Evolutionary conservation across 2,797 vertebrate genomes (phyloP).

Genomic region (Chiloscyllium punctatum): DNA sequence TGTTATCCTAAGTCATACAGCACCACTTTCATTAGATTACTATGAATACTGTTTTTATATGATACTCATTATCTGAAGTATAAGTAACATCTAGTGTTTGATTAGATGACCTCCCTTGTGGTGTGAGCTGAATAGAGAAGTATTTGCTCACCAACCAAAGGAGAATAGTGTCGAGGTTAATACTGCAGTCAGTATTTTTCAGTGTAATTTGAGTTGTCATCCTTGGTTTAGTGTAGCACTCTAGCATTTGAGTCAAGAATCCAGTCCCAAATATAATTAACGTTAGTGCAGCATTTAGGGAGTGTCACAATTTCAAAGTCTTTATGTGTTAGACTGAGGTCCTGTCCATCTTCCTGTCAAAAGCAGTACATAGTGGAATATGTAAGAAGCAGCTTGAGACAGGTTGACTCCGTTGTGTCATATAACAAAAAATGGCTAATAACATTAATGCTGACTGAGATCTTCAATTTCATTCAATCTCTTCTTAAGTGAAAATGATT

Average conservation of each 20-base stretch:
- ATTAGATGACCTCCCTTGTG: neutral
- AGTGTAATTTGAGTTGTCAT: neutral
- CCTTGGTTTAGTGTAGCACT: neutral
- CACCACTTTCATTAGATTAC: neutral
- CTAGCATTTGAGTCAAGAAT: neutral
- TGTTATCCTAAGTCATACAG: neutral
- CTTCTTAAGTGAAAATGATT: neutral
- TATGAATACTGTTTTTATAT: neutral
- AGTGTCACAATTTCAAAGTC: neutral
- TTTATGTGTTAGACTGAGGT: neutral
- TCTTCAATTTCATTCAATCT: neutral
- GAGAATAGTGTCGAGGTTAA: neutral
- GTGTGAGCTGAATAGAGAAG: neutral
- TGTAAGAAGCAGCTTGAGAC: neutral
- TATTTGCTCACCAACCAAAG: neutral
- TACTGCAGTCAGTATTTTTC: neutral
- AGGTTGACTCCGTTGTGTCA: neutral
- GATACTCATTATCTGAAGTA: neutral
- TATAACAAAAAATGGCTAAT: neutral
- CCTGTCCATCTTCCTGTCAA: neutral
- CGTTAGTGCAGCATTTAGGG: neutral
- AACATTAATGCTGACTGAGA: neutral
- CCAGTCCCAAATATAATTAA: neutral
- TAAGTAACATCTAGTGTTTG: neutral
- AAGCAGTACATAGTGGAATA: neutral